phyloP scores from a whole-genome alignment of 2,888 invertebrate species.

The Unio delphinus region DNA sequence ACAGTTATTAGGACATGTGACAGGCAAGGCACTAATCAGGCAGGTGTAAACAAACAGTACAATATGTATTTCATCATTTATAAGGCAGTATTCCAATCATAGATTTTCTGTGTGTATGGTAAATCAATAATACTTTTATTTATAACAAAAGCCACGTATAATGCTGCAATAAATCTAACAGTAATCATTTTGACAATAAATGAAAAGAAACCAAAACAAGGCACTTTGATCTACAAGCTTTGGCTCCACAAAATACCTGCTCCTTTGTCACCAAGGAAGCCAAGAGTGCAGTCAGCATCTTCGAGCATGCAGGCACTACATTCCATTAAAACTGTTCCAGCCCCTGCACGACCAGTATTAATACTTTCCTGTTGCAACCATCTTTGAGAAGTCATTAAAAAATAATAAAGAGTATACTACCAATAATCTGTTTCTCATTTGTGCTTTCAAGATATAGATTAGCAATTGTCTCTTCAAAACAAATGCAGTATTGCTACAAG shows the following conservation, averaged over 20 bases:
- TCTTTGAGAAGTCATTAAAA: slow-evolving; percentile 24
- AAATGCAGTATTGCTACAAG: too few species aligned
- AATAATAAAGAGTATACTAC: too few species aligned
- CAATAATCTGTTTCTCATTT: too few species aligned
- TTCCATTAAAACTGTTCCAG: slow-evolving; percentile 62
- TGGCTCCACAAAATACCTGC: slow-evolving; percentile 18
- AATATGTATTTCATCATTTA: too few species aligned
- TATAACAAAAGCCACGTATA: background rate
- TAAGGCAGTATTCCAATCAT: background rate
- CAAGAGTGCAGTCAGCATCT: slow-evolving; percentile 23
- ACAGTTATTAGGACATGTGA: too few species aligned
- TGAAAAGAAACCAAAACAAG: background rate
- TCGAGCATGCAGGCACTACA: slow-evolving; percentile 36
- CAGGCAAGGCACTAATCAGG: too few species aligned
- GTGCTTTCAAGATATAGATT: too few species aligned
- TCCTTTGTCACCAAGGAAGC: slow-evolving; percentile 20
- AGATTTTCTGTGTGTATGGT: background rate
- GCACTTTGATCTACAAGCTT: background rate
- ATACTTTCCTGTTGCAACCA: slow-evolving; percentile 67
- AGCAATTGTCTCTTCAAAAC: too few species aligned
- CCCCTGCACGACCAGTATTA: slow-evolving; percentile 70
- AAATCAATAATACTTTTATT: background rate
- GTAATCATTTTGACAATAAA: background rate
- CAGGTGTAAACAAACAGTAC: too few species aligned
- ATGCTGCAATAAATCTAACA: background rate